A percentile compares a stretch with the other conserved stretches of the same genome.
These are phyloP conservation scores for Carcharodon carcharias DNA, from an alignment of 2,797 vertebrate species.

Conservation along the genomic window DNA sequence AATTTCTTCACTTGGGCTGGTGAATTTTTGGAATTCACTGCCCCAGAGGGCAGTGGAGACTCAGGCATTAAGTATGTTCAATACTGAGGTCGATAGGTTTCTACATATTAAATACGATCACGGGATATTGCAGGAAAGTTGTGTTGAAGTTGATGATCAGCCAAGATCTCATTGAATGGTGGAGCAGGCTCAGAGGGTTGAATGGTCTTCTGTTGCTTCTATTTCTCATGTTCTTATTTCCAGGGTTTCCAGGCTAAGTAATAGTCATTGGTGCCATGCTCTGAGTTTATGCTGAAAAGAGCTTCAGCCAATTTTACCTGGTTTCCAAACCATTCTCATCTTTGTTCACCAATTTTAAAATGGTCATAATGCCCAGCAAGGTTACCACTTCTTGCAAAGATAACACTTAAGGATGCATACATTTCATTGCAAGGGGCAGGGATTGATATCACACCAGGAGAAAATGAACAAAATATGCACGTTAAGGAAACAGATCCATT, in stretches of 20 bases:
- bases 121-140: too few species aligned
- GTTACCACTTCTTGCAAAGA: background rate
- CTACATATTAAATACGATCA: too few species aligned
- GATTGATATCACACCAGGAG: background rate
- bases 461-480: background rate
- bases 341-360: background rate
- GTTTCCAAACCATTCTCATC: too few species aligned
- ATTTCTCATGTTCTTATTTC: background rate
- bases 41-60: too few species aligned
- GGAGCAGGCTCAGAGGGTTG: too few species aligned
- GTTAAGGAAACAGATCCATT: background rate
- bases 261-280: background rate
- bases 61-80: too few species aligned
- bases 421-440: background rate
- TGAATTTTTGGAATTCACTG: too few species aligned
- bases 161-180: too few species aligned
- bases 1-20: too few species aligned
- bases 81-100: too few species aligned
- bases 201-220: too few species aligned
- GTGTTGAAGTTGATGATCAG: too few species aligned
- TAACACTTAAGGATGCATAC: background rate
- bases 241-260: background rate
- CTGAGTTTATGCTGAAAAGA: background rate
- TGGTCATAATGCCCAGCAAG: background rate
- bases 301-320: background rate